These are phyloP conservation scores for Phodopus roborovskii DNA, from an alignment of 2,113 vertebrate genomes.

Conservation along the genomic window DNA sequence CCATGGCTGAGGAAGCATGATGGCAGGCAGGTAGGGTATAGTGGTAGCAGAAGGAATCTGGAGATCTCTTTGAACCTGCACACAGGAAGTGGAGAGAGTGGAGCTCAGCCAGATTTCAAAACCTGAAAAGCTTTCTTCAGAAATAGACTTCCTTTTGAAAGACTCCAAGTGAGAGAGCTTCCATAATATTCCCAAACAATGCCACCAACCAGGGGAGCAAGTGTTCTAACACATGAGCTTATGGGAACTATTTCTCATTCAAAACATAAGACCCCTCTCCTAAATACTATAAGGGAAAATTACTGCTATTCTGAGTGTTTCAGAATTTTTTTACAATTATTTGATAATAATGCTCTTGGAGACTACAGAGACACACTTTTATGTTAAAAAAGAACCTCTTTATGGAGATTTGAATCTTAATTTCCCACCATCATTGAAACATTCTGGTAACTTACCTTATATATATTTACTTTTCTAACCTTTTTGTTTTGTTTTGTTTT, in stretches of 20 bases:
- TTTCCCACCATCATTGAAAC: not conserved
- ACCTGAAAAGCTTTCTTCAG: not conserved
- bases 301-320: not conserved
- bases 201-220: not conserved
- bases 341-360: not conserved
- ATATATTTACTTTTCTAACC: not conserved
- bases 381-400: not conserved
- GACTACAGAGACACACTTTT: not conserved
- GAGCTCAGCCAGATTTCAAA: not conserved
- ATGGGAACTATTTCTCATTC: not conserved
- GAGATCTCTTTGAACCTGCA: not conserved
- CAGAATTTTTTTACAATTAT: conserved; percentile 8
- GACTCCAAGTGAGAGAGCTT: not conserved
- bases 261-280: not conserved
- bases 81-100: not conserved
- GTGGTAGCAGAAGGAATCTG: not conserved
- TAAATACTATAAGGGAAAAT: not conserved
- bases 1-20: not conserved
- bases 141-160: not conserved
- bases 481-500: not conserved
- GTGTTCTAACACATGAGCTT: not conserved
- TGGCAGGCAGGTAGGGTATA: not conserved
- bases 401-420: not conserved
- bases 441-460: not conserved
- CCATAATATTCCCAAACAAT: not conserved